Evolutionary conservation across 2,797 vertebrate genomes (phyloP).

Genomic region (Cephalopachus bancanus): DNA sequence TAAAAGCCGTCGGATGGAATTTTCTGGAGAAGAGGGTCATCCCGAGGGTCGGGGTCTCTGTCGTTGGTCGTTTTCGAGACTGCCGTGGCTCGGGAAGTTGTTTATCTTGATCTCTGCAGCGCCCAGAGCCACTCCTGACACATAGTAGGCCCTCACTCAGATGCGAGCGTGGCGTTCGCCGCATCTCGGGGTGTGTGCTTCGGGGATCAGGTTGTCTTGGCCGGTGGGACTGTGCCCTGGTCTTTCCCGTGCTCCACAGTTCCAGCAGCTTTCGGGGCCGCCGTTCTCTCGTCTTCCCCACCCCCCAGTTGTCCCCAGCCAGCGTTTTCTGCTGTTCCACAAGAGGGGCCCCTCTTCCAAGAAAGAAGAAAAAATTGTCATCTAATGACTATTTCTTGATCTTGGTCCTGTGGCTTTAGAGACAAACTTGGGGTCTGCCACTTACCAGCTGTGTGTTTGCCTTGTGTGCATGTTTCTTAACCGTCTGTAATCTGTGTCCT

Average conservation of each 20-base stretch:
- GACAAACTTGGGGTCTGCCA: neutral
- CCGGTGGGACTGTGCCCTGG: neutral
- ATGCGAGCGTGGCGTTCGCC: neutral
- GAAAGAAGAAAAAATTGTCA: no score
- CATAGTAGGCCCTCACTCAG: neutral
- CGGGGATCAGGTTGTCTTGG: conserved; percentile 8
- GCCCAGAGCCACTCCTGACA: neutral
- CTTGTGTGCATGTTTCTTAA: conserved; percentile 22
- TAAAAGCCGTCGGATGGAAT: neutral
- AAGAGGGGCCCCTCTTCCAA: neutral
- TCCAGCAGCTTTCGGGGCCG: neutral
- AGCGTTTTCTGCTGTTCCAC: neutral
- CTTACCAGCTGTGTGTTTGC: neutral
- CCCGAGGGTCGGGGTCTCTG: neutral
- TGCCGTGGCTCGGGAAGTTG: neutral
- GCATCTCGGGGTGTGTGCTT: conserved; percentile 24
- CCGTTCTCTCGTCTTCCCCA: neutral
- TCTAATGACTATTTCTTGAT: neutral
- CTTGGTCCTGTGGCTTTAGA: conserved; percentile 47
- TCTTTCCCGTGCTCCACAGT: neutral
- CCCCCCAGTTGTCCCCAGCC: neutral
- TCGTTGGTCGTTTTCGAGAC: neutral
- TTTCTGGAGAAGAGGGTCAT: neutral
- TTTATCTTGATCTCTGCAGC: neutral
- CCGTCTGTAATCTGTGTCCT: neutral